Base-by-base conservation (phyloP, 2,888 invertebrate species). In the Papilio demoleus region DNA sequence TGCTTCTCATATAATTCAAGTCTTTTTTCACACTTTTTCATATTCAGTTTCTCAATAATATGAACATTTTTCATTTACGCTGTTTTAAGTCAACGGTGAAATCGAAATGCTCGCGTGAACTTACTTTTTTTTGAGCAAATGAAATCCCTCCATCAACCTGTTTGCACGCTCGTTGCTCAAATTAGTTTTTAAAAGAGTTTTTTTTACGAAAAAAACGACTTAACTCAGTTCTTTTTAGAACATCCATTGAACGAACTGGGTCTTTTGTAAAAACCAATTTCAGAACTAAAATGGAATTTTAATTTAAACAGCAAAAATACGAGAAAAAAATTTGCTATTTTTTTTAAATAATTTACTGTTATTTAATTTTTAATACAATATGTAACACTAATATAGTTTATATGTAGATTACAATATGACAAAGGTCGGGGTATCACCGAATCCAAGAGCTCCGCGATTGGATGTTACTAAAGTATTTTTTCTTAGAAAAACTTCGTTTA, bases 31-130 rank as follows among this genome's bases (percentile, higher is more conserved):
- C 24, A 47, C n/a, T 2, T 50, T 36, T 50, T 64, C 40, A 36
- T 59, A 59, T 58, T 58, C 42, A 36, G 27, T 66, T 66, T 59
- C 45, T 67, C 42, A 40, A 40, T 67, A 22, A 14, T 53, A 53
- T 53, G 53, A 53, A 53, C 27, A 53, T 53, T 53, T 53, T 53
- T 27, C 53, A 53, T 53, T 53, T 27, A 53, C 53, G 53, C n/a
- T 53, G 27, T 53, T 53, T 53, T 53, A 31, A 34, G 53, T 64
- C 53, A 40, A 53, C 64, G 53, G 38, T 40, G 38, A 64, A 64
- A 53, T 64, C 64, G 53, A 64, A 64, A 53, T 53, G 40, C n/a
- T 38, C 50, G 56, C 38, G 53, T 53, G 53, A 64, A 64, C 40
- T 27, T 56, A 64, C 53, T 53, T 56, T 50, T 50, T 63, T n/a